Percentiles rank a stretch among this genome's conserved stretches.
Evolutionary conservation across 2,888 invertebrate genomes (phyloP).

Genomic region (Harmothoe impar): DNA sequence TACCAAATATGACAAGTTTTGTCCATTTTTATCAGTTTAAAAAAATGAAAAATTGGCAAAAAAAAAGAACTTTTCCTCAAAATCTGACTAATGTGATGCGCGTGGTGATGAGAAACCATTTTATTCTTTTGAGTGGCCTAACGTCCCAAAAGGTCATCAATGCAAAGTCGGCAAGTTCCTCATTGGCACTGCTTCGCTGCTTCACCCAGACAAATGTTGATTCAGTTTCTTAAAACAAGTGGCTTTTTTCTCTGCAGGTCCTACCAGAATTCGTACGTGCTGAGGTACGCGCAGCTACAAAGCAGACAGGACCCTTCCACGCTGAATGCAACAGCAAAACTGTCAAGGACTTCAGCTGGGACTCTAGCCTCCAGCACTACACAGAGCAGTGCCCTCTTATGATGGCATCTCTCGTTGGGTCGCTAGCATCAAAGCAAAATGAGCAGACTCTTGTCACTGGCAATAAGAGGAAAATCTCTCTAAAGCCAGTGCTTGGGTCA

Average conservation of each 20-base stretch:
- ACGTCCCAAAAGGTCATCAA: no score
- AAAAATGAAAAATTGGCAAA: no score
- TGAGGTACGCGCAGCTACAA: not conserved
- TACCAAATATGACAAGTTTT: no score
- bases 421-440: not conserved
- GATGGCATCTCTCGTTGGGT: not conserved
- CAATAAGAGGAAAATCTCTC: not conserved
- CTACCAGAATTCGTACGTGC: not conserved
- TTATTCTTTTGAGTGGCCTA: no score
- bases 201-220: no score
- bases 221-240: no score
- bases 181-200: no score
- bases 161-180: no score
- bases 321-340: not conserved
- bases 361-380: not conserved
- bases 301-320: not conserved
- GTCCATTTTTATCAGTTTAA: no score
- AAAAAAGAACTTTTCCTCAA: no score
- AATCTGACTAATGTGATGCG: no score
- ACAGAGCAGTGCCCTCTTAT: not conserved
- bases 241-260: not conserved
- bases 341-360: not conserved
- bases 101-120: no score
- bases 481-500: not conserved
- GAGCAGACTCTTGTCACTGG: not conserved